These are phyloP conservation scores for Drosophila borborema DNA, from an alignment of 2,888 invertebrate species.

Conservation along the genomic window DNA sequence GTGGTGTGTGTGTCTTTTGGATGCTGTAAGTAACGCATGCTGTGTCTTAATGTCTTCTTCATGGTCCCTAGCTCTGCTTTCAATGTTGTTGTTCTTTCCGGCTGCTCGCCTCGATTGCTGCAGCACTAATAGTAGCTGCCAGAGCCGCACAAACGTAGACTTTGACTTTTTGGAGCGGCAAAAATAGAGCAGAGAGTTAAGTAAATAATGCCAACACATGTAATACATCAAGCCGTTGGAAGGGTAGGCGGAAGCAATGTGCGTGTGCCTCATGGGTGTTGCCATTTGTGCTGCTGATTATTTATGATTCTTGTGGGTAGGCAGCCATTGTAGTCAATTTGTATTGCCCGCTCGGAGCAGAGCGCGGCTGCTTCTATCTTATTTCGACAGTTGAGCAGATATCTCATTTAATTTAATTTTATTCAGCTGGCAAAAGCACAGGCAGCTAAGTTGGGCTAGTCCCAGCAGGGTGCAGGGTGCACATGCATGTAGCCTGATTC, in stretches of 20 bases:
- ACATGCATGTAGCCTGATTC: slow-evolving; percentile 35
- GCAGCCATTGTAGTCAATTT: slow-evolving; percentile 49
- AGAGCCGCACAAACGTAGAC: slow-evolving; percentile 61
- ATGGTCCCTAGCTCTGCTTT: slow-evolving; percentile 40
- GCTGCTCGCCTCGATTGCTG: slow-evolving; percentile 38
- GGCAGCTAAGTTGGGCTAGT: slow-evolving; percentile 17
- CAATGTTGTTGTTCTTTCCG: slow-evolving; percentile 45
- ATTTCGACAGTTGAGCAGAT: slow-evolving; percentile 37
- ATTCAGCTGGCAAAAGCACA: slow-evolving; percentile 47
- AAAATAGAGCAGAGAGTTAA: slow-evolving; percentile 74
- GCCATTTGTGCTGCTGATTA: slow-evolving; percentile 42
- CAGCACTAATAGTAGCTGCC: slow-evolving; percentile 75
- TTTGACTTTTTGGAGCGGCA: slow-evolving; percentile 75
- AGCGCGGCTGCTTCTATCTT: slow-evolving; percentile 31
- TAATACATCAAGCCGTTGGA: slow-evolving; percentile 65
- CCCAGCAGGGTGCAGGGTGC: slow-evolving; percentile 3
- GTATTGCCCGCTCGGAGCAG: slow-evolving; percentile 33
- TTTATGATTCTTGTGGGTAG: slow-evolving; percentile 62
- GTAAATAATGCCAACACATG: slow-evolving; percentile 80
- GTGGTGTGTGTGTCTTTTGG: slow-evolving; percentile 18
- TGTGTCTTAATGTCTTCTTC: slow-evolving; percentile 76
- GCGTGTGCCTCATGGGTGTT: slow-evolving; percentile 24
- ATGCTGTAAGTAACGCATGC: slow-evolving; percentile 68
- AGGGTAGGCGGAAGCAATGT: slow-evolving; percentile 2
- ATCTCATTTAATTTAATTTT: slow-evolving; percentile 71